Conservation (phyloP, 64 coral and sea anemone genomes). For the Pocillopora verrucosa region DNA sequence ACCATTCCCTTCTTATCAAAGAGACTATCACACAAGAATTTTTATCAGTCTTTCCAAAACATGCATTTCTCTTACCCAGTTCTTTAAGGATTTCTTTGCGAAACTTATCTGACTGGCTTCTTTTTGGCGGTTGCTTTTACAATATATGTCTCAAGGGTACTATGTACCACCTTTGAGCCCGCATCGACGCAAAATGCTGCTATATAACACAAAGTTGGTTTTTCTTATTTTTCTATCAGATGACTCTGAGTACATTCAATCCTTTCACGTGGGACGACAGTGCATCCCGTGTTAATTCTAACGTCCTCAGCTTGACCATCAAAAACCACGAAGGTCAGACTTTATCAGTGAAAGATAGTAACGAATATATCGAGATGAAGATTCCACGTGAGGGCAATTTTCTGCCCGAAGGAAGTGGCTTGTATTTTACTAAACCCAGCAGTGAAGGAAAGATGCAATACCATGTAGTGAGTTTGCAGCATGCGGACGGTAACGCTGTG, state of each 20-base stretch:
- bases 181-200: too few species aligned
- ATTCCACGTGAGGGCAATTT: not conserved
- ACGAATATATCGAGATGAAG: slow-evolving; percentile 32
- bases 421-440: slow-evolving; percentile 52
- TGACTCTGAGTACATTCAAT: slow-evolving; percentile 56
- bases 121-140: too few species aligned
- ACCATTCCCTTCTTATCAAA: too few species aligned
- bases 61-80: too few species aligned
- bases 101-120: too few species aligned
- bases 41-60: too few species aligned
- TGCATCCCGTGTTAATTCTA: slow-evolving; percentile 25
- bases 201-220: too few species aligned
- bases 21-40: not conserved
- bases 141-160: too few species aligned
- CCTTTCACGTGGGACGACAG: slow-evolving; percentile 69
- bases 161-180: too few species aligned
- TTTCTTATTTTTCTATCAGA: slow-evolving; percentile 6
- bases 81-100: too few species aligned
- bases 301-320: slow-evolving; percentile 56
- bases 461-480: slow-evolving; percentile 10
- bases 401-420: not conserved
- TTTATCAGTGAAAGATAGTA: slow-evolving; percentile 17
- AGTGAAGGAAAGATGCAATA: slow-evolving; percentile 54
- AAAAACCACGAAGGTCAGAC: slow-evolving; percentile 39
- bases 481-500: too few species aligned